Evolutionary conservation across 2,888 invertebrate species (phyloP).

Genomic region (Charanyca ferruginea): DNA sequence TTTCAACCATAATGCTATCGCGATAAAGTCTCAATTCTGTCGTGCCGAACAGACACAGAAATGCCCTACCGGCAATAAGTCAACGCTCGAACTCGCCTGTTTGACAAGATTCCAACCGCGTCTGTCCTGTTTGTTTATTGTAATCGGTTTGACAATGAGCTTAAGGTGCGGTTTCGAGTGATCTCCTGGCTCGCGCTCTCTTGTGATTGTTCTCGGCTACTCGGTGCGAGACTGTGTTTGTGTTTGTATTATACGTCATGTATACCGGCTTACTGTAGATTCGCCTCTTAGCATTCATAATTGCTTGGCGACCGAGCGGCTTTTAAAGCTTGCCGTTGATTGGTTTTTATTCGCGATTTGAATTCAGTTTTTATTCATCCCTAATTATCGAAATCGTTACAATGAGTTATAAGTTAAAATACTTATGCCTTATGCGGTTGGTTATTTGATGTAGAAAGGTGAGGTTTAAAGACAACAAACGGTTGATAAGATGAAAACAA

Average conservation of each 20-base stretch:
- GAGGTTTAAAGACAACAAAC: slow-evolving; percentile 44
- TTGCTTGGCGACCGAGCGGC: slow-evolving; percentile 87
- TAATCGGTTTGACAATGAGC: slow-evolving; percentile 91
- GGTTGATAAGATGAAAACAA: slow-evolving; percentile 75
- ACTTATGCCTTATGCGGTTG: slow-evolving; percentile 12
- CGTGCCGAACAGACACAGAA: slow-evolving; percentile 76
- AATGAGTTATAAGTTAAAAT: slow-evolving; percentile 36
- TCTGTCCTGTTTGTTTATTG: slow-evolving; percentile 91
- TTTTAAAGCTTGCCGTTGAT: slow-evolving; percentile 84
- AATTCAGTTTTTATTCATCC: slow-evolving; percentile 61
- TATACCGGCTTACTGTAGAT: slow-evolving; percentile 89
- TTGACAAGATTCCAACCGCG: slow-evolving; percentile 91
- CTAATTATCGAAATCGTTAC: slow-evolving; percentile 55
- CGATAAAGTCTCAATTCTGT: slow-evolving; percentile 70
- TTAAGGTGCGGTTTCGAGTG: slow-evolving; percentile 91
- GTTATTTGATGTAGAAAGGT: slow-evolving; percentile 27
- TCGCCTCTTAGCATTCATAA: slow-evolving; percentile 89
- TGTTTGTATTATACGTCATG: slow-evolving; percentile 90
- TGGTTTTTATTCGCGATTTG: slow-evolving; percentile 75
- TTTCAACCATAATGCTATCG: slow-evolving; percentile 64
- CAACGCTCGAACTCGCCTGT: slow-evolving; percentile 91
- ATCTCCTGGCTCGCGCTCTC: slow-evolving; percentile 85
- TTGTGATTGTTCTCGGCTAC: slow-evolving; percentile 87
- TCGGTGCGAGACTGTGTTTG: slow-evolving; percentile 85
- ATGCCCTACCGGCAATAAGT: slow-evolving; percentile 91